Evolutionary conservation across 2,888 invertebrate species (phyloP).

Genomic region (Cheilosia urbana): DNA sequence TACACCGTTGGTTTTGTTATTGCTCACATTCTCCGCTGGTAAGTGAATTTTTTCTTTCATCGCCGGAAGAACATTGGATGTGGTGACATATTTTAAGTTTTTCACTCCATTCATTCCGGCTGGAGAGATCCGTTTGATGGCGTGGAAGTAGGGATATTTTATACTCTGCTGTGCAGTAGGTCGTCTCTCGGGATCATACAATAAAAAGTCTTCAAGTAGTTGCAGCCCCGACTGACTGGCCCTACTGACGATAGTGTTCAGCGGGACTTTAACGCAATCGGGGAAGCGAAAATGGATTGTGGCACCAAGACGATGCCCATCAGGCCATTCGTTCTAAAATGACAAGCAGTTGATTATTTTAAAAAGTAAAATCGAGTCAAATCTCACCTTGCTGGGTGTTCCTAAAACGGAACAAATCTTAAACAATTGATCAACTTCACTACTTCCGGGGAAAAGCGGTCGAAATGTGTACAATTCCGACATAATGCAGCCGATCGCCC

Average conservation of each 20-base stretch:
- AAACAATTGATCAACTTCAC: constrained; percentile 98
- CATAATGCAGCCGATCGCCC: constrained; percentile 99
- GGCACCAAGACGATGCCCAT: constrained; percentile 95
- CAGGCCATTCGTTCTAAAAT: constrained; percentile 93
- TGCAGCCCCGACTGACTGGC: constrained; percentile 93
- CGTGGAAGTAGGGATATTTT: constrained; percentile 86
- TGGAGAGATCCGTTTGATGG: constrained; percentile 82
- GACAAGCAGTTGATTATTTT: not conserved
- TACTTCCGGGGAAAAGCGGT: constrained; percentile 97
- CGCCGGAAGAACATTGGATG: constrained; percentile 80
- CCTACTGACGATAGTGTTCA: constrained; percentile 91
- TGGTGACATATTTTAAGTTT: constrained; percentile 55
- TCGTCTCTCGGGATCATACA: constrained; percentile 96
- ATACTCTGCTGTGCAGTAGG: constrained; percentile 95
- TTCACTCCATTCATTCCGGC: constrained; percentile 69
- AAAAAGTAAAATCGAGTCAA: not conserved
- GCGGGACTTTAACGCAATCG: constrained; percentile 91
- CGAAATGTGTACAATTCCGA: constrained; percentile 98
- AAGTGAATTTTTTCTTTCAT: constrained; percentile 78
- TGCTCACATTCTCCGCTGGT: constrained; percentile 62
- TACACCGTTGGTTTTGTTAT: constrained; percentile 70
- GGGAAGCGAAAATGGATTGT: constrained; percentile 99
- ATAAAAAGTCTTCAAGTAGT: constrained; percentile 93
- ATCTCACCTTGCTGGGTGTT: constrained; percentile 91
- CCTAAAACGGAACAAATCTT: constrained; percentile 97